Evolutionary conservation across 2,797 vertebrate genomes (phyloP), one percentile per base, ranked within the genome.

Genomic region (Arctocebus calabarensis): DNA sequence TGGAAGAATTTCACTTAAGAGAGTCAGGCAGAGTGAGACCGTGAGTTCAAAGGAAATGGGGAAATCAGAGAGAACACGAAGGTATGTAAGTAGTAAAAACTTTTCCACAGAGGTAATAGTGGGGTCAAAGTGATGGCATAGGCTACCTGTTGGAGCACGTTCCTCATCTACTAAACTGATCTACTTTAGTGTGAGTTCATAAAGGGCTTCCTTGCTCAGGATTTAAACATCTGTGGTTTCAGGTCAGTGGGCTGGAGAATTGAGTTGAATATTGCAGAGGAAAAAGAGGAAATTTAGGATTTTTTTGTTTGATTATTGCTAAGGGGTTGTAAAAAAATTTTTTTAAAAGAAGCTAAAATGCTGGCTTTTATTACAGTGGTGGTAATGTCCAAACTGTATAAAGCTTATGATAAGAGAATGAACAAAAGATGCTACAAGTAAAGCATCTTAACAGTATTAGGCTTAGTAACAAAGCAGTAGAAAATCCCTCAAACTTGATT

Each of bases 191-290:
- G 32, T 83, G 52, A 92, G 25, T 77, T 91, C 92, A 66, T 43
- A 95, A 86, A 92, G 45, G 59, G 8, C 37, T 90, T 95, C 29
- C 66, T 97, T 27, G 84, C 32, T 37, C 61, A 81, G n/a, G 19
- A 88, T 96, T 95, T 90, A 92, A 88, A 94, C 48, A 90, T 92
- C 40, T 84, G 32, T 85, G 88, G 52, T 34, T 93, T 84, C 78
- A 94, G 73, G 78, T 92, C 82, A 93, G 27, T 95, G 78, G 88
- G 40, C 84, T 93, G 73, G 70, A 97, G 92, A 90, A 95, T 75
- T 96, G 96, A 95, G 32, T 77, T 85, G 75, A 93, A 93, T 84
- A 88, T 74, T 93, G 14, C 34, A 90, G 45, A 78, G n/a, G 43
- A 83, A 91, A 91, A 73, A 5, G 22, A 17, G 29, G 32, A 86